Conservation (phyloP, 2,888 invertebrate genomes). For the Eulithis testata region DNA sequence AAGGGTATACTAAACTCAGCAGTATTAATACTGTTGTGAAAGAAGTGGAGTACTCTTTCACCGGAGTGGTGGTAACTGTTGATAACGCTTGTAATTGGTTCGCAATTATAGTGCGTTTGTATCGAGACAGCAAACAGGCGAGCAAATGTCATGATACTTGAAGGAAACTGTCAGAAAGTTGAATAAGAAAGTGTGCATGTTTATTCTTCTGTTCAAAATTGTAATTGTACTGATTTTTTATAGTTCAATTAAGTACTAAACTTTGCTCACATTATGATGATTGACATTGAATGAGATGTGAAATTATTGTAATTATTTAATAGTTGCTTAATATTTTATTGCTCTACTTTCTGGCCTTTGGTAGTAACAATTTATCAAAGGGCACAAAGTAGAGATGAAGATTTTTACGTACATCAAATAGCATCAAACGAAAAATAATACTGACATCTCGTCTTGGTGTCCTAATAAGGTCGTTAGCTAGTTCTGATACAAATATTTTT, state of each 20-base stretch:
- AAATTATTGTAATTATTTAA: slow-evolving; percentile 18
- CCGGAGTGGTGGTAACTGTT: slow-evolving; percentile 10
- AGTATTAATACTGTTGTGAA: slow-evolving; percentile 25
- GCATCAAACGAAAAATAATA: too few relatives aligned
- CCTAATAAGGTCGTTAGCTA: too few relatives aligned
- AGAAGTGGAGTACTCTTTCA: slow-evolving; percentile 34
- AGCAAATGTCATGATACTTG: neutral
- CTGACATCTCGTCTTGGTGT: too few relatives aligned
- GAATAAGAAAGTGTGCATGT: too few relatives aligned
- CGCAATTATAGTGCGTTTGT: slow-evolving; percentile 20
- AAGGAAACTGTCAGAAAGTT: neutral
- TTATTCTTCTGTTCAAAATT: too few relatives aligned
- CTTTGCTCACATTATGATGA: slow-evolving; percentile 26
- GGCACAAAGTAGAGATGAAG: too few relatives aligned
- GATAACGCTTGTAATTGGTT: slow-evolving; percentile 35
- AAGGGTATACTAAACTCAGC: slow-evolving; percentile 24
- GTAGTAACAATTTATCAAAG: too few relatives aligned
- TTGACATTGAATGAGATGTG: slow-evolving; percentile 29
- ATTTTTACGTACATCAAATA: too few relatives aligned
- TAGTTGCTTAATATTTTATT: too few relatives aligned
- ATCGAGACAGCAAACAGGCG: slow-evolving; percentile 4
- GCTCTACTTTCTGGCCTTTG: too few relatives aligned
- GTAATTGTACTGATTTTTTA: neutral
- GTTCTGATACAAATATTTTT: too few relatives aligned
- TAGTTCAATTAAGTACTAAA: slow-evolving; percentile 8